phyloP scores from a whole-genome alignment of 2,797 vertebrate genomes.

The Meriones psammophilus region DNA sequence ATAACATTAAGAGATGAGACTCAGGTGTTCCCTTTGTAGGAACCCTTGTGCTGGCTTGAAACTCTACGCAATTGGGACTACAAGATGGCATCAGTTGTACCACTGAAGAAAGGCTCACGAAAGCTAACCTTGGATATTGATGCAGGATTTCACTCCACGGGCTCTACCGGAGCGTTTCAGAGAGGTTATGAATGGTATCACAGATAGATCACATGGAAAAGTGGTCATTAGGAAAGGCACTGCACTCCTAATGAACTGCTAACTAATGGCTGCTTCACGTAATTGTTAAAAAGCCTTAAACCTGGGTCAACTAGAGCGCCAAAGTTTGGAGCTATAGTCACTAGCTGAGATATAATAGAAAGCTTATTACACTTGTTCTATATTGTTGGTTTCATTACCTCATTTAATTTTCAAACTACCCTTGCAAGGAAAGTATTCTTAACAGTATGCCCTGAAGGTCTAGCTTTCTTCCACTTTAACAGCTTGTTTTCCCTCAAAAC shows the following conservation, averaged over 20 bases:
- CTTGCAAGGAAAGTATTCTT: neutral
- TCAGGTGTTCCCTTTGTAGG: neutral
- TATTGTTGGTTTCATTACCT: neutral
- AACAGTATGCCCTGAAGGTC: neutral
- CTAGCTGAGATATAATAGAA: neutral
- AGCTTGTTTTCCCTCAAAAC: neutral
- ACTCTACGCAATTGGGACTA: neutral
- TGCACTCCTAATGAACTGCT: neutral
- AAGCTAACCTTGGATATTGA: neutral
- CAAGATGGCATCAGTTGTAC: neutral
- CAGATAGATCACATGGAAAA: neutral
- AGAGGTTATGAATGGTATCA: neutral
- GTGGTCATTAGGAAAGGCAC: neutral
- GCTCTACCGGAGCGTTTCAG: neutral
- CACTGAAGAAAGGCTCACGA: neutral
- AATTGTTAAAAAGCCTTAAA: neutral
- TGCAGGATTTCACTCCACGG: neutral
- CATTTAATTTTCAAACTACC: conserved; percentile 38
- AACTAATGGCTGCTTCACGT: neutral
- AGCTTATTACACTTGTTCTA: neutral
- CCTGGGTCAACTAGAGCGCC: neutral
- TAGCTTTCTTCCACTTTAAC: neutral
- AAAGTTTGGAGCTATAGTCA: neutral
- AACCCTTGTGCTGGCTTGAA: neutral
- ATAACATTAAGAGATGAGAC: neutral